Evolutionary conservation across 2,113 vertebrate species (phyloP).

Genomic region (Pseudopodoces humilis): DNA sequence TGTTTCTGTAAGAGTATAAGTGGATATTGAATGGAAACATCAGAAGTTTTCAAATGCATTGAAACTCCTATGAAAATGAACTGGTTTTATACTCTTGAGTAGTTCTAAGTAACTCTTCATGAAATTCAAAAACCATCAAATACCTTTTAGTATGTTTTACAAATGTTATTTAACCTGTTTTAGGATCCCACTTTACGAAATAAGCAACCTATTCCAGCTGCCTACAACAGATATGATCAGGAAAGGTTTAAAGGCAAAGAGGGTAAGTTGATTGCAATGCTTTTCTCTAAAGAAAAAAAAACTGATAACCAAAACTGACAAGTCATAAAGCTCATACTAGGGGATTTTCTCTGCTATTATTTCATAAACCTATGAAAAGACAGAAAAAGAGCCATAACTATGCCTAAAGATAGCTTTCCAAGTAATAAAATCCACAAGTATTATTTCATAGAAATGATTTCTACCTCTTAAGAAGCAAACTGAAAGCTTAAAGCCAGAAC

Average conservation of each 20-base stretch:
- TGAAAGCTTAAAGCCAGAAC: not conserved
- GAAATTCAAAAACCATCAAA: not conserved
- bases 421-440: not conserved
- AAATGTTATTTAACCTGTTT: conserved; percentile 11
- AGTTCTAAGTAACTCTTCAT: not conserved
- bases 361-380: not conserved
- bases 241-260: conserved; percentile 99
- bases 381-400: not conserved
- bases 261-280: conserved; percentile 73
- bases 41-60: not conserved
- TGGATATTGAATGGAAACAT: not conserved
- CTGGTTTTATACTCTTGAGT: not conserved
- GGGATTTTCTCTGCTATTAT: not conserved
- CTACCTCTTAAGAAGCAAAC: not conserved
- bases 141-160: not conserved
- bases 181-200: conserved; percentile 91
- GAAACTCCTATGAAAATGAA: not conserved
- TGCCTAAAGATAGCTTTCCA: not conserved
- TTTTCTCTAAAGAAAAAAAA: not conserved
- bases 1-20: not conserved
- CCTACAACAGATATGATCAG: conserved; percentile 98
- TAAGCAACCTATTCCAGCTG: conserved; percentile 93
- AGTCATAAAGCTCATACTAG: not conserved
- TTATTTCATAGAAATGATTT: not conserved
- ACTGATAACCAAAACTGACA: accelerated